Base-by-base conservation (phyloP, 1,140 invertebrate genomes). In the Lethrus apterus region DNA sequence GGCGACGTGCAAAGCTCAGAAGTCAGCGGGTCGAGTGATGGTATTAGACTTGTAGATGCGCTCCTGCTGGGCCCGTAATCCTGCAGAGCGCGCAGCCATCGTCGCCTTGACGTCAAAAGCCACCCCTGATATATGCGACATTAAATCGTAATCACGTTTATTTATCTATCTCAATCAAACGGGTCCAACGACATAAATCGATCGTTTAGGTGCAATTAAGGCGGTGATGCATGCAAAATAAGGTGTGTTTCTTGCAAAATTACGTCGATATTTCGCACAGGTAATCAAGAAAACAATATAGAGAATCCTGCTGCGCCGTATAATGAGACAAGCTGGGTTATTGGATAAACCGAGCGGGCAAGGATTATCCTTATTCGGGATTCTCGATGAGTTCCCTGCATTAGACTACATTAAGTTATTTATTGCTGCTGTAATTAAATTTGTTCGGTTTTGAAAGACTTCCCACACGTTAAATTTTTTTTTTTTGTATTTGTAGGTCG, bases 251-350 rank as follows among this genome's bases (percentile, higher is more conserved):
- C 13, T 18, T 34, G 32, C 32, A 17, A 34, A 34, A 8, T 5
- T 14, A 14, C 7, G 5, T 7, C 24, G 24, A 26, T 7, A 26
- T 26, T 21, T 38, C 21, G 14, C 43, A 44, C 56, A 60, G 54
- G 58, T 58, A 60, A 60, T 60, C 58, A 60, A 60, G 58, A 60
- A 60, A 60, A 60, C 58, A 60, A 60, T 60, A 58, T 60, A 54
- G 46, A 51, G 56, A 52, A 48, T 55, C 58, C 58, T 44, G 56
- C 54, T 41, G 58, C 40, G 58, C 49, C 33, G 58, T 52, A 60
- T 60, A 60, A 60, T 60, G 58, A 58, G 52, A 48, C 48, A 52
- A 55, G 56, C 38, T 42, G 51, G 40, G 30, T 44, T 46, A 46
- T 47, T 41, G 52, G 52, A 51, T 50, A 54, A 57, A 44, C 52